Percentiles rank a stretch among this genome's conserved stretches.
Evolutionary conservation across 2,113 vertebrate genomes (phyloP).

Genomic region (Eublepharis macularius): DNA sequence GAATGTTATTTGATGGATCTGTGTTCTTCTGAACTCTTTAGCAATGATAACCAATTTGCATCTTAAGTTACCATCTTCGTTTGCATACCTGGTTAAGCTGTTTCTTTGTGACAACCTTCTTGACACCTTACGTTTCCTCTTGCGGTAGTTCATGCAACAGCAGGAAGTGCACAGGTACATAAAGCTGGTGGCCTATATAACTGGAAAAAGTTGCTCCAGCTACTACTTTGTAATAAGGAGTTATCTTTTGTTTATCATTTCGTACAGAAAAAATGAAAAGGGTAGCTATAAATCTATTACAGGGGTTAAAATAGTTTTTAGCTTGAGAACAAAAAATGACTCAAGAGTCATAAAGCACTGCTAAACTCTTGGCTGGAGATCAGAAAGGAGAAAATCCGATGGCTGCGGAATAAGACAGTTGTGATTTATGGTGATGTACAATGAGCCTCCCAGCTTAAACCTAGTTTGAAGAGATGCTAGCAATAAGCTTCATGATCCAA

Average conservation of each 20-base stretch:
- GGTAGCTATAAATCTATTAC: neutral
- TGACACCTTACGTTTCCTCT: neutral
- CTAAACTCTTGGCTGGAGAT: neutral
- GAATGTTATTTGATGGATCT: neutral
- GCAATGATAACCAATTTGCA: neutral
- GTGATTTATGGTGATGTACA: neutral
- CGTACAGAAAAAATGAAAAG: neutral
- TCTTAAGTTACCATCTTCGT: neutral
- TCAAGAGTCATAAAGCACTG: neutral
- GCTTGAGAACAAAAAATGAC: neutral
- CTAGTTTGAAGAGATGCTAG: neutral
- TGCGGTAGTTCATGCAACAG: neutral
- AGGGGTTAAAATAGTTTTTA: neutral
- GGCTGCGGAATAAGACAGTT: neutral
- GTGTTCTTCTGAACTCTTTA: conserved; percentile 17
- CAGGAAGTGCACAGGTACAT: neutral
- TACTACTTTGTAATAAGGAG: neutral
- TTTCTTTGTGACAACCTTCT: neutral
- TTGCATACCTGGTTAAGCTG: neutral
- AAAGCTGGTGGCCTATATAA: neutral
- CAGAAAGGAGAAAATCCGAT: neutral
- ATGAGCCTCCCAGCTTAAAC: neutral
- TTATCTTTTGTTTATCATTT: neutral
- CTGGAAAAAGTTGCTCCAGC: neutral
- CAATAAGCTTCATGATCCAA: neutral